These are phyloP conservation scores for Mormyrus lacerda DNA, from an alignment of 2,113 vertebrate genomes.

Conservation along the genomic window DNA sequence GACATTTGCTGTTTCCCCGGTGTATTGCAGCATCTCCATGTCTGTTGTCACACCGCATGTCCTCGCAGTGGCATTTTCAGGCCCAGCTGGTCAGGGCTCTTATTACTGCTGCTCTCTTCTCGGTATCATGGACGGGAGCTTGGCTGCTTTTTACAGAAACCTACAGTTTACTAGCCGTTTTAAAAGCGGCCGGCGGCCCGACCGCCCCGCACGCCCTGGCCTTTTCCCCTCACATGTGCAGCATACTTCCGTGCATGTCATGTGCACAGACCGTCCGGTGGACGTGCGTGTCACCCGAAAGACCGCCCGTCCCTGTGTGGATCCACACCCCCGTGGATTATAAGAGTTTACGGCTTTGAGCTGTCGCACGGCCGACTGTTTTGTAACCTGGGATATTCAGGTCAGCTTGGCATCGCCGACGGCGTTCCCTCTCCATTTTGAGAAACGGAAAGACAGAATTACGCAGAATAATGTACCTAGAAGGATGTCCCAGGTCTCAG, in stretches of 20 bases:
- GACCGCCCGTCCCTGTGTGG: not conserved
- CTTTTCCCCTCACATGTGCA: not conserved
- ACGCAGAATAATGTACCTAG: not conserved
- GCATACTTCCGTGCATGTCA: not conserved
- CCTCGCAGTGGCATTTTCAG: not conserved
- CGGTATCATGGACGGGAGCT: not conserved
- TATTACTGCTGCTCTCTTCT: not conserved
- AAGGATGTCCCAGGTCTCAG: not conserved
- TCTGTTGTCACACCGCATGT: not conserved
- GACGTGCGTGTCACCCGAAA: not conserved
- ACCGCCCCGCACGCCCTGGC: not conserved
- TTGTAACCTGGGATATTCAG: not conserved
- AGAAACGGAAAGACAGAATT: not conserved
- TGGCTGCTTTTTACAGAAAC: not conserved
- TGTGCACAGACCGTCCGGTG: not conserved
- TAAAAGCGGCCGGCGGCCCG: not conserved
- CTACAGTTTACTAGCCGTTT: not conserved
- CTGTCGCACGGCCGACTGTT: not conserved
- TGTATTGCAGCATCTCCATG: not conserved
- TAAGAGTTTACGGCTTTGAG: not conserved
- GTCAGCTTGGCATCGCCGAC: not conserved
- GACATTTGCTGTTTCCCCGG: not conserved
- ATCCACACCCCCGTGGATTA: not conserved
- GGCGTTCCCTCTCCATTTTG: not conserved
- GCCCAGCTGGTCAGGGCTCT: not conserved